Evolutionary conservation across 2,888 invertebrate species (phyloP), one percentile per base, ranked within the genome.

Genomic region (Harpalus rufipes): DNA sequence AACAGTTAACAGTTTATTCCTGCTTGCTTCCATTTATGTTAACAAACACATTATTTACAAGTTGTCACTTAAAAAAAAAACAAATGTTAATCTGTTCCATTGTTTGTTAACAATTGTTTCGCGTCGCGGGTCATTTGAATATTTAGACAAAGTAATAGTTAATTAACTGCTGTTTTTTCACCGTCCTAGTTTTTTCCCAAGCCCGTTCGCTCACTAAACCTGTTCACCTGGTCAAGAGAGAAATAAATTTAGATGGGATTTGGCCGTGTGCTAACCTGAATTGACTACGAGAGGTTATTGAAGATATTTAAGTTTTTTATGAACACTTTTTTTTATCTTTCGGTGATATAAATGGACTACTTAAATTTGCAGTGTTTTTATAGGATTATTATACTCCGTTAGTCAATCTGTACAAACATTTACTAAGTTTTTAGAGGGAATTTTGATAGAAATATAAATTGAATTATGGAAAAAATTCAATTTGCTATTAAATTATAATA

Each of bases 181-280:
- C 10, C 44, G 44, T 51, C 44, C 44, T 51, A 51, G 44, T 51
- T 51, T 51, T 51, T 51, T 51, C 44, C 1, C 32, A 32, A 32
- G 32, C 32, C 5, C 32, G 32, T 32, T 32, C 32, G 32, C 32
- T 51, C 44, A 51, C 10, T 12, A 51, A 80, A 58, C 80, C 68
- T 14, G 68, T 39, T 68, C 21, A 68, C 44, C 74, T 72, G 41
- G 44, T 72, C 72, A 72, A 14, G 5, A 51, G 10, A 51, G 74
- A 78, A 78, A 78, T 78, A 78, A 78, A 78, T 78, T 78, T 78
- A 58, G 58, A 78, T 78, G 7, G 14, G 16, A 32, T 78, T 78
- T 78, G 16, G 58, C 44, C 44, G 44, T 12, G 32, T 12, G 76
- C 21, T 78, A 78, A 78, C 78, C 78, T 58, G 58, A 25, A 78